These are phyloP conservation scores for Strigamia crassipes DNA, from an alignment of 2,888 invertebrate genomes.

Conservation along the genomic window DNA sequence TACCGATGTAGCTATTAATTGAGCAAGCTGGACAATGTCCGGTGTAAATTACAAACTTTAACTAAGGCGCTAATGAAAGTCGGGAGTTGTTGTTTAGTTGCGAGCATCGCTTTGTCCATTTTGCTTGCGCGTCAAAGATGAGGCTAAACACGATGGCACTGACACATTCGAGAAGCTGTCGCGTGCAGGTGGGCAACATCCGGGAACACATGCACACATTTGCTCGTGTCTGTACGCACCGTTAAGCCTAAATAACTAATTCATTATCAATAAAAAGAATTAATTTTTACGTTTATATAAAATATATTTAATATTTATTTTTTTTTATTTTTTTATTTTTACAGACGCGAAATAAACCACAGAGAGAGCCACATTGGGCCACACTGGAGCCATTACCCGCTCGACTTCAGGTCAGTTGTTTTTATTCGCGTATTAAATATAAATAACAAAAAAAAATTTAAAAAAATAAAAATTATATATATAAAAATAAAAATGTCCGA, in stretches of 20 bases:
- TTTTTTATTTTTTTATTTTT: not conserved
- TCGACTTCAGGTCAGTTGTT: conserved; percentile 41
- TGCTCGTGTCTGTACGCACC: too few relatives aligned
- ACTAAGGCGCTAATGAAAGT: not conserved
- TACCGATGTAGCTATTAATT: conserved; percentile 38
- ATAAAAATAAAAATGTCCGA: not conserved
- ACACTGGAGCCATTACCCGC: conserved; percentile 44
- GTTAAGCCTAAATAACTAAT: not conserved
- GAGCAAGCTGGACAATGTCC: conserved; percentile 25
- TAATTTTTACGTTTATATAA: not conserved
- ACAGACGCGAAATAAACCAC: not conserved
- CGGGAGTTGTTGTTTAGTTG: not conserved
- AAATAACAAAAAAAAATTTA: not conserved
- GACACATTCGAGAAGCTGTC: conserved; percentile 10
- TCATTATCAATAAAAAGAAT: not conserved
- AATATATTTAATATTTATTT: not conserved
- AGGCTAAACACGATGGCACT: not conserved
- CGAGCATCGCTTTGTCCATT: not conserved
- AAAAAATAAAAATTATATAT: not conserved
- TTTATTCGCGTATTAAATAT: not conserved
- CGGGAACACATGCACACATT: conserved; percentile 25
- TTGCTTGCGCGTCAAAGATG: not conserved
- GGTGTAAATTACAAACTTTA: not conserved
- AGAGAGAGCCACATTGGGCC: conserved; percentile 43
- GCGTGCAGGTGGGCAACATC: conserved; percentile 37